Percentiles rank a stretch among this genome's conserved stretches.
Evolutionary conservation across 2,797 vertebrate genomes (phyloP).

Genomic region (Octomys mimax): DNA sequence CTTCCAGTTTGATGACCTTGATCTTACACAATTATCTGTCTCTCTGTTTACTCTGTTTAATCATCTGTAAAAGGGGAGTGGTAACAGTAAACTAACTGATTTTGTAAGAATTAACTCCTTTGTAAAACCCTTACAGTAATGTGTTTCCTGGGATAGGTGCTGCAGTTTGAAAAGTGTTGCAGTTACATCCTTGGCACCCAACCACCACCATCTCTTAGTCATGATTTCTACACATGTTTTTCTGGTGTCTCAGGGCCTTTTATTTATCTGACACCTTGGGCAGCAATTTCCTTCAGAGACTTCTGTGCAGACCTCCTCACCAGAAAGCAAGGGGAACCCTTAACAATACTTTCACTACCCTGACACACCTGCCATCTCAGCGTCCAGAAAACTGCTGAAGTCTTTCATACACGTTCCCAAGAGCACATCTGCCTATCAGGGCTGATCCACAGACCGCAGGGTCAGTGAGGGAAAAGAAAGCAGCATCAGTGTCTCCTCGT

Average conservation of each 20-base stretch:
- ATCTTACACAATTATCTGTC: background rate
- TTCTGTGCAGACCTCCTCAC: background rate
- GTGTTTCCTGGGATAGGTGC: accelerated
- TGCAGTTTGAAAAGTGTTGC: background rate
- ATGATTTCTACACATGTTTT: accelerated
- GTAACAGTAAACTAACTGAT: too few species aligned
- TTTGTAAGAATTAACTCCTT: background rate
- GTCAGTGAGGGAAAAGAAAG: background rate
- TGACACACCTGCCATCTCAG: background rate
- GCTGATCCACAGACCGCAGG: too few species aligned
- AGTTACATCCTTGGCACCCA: background rate
- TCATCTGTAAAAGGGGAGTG: background rate
- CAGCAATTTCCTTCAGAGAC: background rate
- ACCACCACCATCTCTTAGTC: background rate
- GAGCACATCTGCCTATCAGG: background rate
- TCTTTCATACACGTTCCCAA: accelerated
- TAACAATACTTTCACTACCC: background rate
- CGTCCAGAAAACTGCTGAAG: background rate
- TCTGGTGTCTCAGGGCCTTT: background rate
- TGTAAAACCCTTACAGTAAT: background rate
- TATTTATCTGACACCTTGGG: too few species aligned
- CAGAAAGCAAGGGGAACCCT: background rate
- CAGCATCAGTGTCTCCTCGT: background rate
- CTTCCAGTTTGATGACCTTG: background rate
- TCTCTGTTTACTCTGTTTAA: background rate